A percentile compares a stretch with the other conserved stretches of the same genome.
Evolutionary conservation across 2,888 invertebrate genomes (phyloP).

Genomic region (Coecobrya sp.): DNA sequence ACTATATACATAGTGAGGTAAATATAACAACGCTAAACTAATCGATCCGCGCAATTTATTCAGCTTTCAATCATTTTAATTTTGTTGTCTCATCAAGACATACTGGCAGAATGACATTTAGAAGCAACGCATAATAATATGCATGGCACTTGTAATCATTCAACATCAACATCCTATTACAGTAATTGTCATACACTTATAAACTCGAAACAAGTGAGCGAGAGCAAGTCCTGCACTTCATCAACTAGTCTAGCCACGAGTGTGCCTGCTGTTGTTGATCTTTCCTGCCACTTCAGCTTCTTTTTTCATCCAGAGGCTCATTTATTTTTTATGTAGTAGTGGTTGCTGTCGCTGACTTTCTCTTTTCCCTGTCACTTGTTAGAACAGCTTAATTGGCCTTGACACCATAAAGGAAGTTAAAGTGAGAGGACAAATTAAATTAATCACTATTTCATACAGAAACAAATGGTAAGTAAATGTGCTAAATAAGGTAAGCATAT

Average conservation of each 20-base stretch:
- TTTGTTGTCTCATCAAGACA: slow-evolving; percentile 66
- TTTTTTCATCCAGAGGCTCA: not conserved
- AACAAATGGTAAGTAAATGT: slow-evolving; percentile 62
- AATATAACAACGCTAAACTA: slow-evolving; percentile 69
- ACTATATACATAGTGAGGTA: not conserved
- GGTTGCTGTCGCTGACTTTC: not conserved
- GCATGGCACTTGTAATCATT: not conserved
- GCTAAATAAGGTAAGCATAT: not conserved
- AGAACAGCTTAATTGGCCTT: slow-evolving; percentile 65
- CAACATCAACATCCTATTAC: slow-evolving; percentile 45
- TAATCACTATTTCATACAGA: slow-evolving; percentile 63
- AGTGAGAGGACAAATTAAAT: slow-evolving; percentile 68
- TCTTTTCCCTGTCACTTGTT: slow-evolving; percentile 26
- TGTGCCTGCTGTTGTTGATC: slow-evolving; percentile 29
- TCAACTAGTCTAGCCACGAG: not conserved
- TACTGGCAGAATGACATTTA: not conserved
- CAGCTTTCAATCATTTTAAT: slow-evolving; percentile 75
- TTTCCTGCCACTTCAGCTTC: not conserved
- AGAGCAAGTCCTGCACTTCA: not conserved
- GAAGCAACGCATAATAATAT: not conserved
- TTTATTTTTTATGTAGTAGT: not conserved
- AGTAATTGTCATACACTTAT: slow-evolving; percentile 25
- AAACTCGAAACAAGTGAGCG: slow-evolving; percentile 18
- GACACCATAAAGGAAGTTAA: slow-evolving; percentile 71
- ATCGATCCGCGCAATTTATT: slow-evolving; percentile 76